These are phyloP conservation scores for Microctenopoma stevenorrisi DNA, from an alignment of 2,797 vertebrate genomes.

Conservation along the genomic window DNA sequence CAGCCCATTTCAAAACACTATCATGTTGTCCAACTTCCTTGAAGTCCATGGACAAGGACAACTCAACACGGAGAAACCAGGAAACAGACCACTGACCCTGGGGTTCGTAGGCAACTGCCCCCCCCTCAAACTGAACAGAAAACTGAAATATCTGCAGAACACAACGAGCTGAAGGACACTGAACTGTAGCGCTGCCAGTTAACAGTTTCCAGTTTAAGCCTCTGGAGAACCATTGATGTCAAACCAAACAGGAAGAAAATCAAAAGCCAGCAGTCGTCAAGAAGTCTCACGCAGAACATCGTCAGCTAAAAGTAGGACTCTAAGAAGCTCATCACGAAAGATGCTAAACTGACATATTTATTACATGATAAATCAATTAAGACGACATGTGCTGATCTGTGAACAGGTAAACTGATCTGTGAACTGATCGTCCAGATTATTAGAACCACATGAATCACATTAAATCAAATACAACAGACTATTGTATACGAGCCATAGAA, in stretches of 20 bases:
- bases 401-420: not conserved
- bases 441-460: not conserved
- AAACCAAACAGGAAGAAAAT: not conserved
- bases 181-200: not conserved
- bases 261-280: not conserved
- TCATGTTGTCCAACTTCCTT: not conserved
- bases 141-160: no score
- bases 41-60: no score
- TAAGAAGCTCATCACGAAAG: no score
- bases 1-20: slow-evolving; percentile 6
- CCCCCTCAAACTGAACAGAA: no score
- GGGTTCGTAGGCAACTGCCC: no score
- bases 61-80: not conserved
- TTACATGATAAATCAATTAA: not conserved
- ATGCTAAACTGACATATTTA: not conserved
- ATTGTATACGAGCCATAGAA: not conserved
- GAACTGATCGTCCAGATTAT: not conserved
- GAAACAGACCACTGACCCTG: no score
- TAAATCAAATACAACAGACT: not conserved
- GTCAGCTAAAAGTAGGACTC: not conserved
- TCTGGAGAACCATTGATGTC: not conserved
- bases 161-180: no score
- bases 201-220: not conserved
- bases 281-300: no score
- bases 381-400: not conserved